Conservation (phyloP, 2,888 invertebrate species). For the Eupithecia insigniata region DNA sequence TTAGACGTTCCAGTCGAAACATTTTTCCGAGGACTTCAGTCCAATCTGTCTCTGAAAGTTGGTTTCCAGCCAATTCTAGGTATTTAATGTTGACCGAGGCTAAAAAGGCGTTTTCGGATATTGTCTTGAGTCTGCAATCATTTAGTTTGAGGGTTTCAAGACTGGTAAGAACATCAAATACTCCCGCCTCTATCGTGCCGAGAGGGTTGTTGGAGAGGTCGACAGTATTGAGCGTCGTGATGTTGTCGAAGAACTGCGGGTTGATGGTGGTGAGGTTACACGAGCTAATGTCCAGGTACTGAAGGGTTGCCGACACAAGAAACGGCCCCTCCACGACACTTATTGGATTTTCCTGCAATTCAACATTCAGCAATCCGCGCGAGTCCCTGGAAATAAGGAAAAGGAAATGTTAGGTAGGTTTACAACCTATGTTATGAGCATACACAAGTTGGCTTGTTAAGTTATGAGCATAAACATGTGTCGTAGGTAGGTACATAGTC, state of each 20-base stretch:
- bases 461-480: constrained; percentile 47
- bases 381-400: constrained; percentile 82
- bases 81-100: constrained; percentile 85
- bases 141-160: constrained; percentile 87
- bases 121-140: constrained; percentile 85
- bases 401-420: constrained; percentile 5
- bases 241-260: constrained; percentile 86
- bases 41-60: constrained; percentile 84
- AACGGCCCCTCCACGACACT: constrained; percentile 86
- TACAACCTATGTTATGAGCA: constrained; percentile 28
- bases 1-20: constrained; percentile 85
- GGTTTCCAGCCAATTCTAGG: constrained; percentile 86
- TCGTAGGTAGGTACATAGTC: constrained; percentile 40
- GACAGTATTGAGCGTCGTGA: constrained; percentile 87
- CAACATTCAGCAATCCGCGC: constrained; percentile 87
- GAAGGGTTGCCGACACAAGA: constrained; percentile 86
- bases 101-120: constrained; percentile 83
- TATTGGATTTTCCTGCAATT: constrained; percentile 88
- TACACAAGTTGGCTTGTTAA: constrained; percentile 36
- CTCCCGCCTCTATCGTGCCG: constrained; percentile 80
- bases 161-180: constrained; percentile 86
- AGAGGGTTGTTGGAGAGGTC: constrained; percentile 88
- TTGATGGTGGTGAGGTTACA: constrained; percentile 85
- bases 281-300: constrained; percentile 87
- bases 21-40: constrained; percentile 85